A percentile compares a stretch with the other conserved stretches of the same genome.
These are phyloP conservation scores for Ctenochaetus hawaiiensis DNA, from an alignment of 2,797 vertebrate genomes.

Conservation along the genomic window DNA sequence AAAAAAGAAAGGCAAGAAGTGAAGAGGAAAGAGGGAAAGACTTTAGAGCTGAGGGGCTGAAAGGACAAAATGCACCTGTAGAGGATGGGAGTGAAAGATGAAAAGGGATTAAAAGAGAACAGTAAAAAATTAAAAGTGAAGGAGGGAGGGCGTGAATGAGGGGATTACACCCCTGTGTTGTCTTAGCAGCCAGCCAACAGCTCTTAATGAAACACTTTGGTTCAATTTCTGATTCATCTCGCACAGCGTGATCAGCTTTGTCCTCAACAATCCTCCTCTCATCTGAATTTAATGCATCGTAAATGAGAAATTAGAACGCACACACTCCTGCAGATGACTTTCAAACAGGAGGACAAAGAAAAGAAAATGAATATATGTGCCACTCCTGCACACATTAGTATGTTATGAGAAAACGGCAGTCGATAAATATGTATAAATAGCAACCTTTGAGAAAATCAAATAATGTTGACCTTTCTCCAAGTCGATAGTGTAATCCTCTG, in stretches of 20 bases:
- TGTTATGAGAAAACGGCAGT: slow-evolving; percentile 67
- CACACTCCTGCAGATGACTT: slow-evolving; percentile 30
- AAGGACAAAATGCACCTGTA: slow-evolving; percentile 25
- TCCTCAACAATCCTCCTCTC: slow-evolving; percentile 61
- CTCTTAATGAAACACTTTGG: slow-evolving; percentile 81
- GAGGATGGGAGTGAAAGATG: slow-evolving; percentile 13
- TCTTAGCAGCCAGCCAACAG: slow-evolving; percentile 70
- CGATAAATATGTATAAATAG: slow-evolving; percentile 78
- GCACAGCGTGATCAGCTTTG: slow-evolving; percentile 70
- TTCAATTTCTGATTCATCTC: slow-evolving; percentile 71
- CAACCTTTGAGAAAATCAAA: slow-evolving; percentile 83
- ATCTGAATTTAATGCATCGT: slow-evolving; percentile 55
- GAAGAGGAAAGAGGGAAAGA: slow-evolving; percentile 9
- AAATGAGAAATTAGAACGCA: slow-evolving; percentile 66
- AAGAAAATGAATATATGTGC: slow-evolving; percentile 42
- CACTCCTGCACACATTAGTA: slow-evolving; percentile 9
- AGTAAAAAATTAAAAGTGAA: slow-evolving; percentile 1
- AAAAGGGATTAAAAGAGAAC: background rate
- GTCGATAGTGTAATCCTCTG: slow-evolving; percentile 73
- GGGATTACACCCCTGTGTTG: slow-evolving; percentile 59
- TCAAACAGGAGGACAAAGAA: slow-evolving; percentile 53
- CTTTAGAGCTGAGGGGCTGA: background rate
- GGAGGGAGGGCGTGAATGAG: slow-evolving; percentile 21
- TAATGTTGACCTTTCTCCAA: slow-evolving; percentile 77
- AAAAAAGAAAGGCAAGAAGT: slow-evolving; percentile 1